Evolutionary conservation across 1,140 invertebrate species (phyloP).

Genomic region (Ceratosolen fusciceps): DNA sequence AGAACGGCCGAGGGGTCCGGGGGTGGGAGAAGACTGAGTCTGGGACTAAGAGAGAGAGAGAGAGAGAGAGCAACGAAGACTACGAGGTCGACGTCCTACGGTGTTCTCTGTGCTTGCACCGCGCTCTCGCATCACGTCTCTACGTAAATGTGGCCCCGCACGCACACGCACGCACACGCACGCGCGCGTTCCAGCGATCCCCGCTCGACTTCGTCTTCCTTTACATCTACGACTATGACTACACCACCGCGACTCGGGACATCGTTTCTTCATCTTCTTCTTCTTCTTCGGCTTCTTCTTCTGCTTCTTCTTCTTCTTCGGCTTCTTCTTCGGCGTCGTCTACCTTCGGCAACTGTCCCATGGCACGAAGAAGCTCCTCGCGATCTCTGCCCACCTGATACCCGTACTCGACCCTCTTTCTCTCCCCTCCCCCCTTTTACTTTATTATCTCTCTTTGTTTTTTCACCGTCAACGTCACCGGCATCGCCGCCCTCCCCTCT

Average conservation of each 20-base stretch:
- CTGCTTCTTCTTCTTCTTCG: conserved; percentile 18
- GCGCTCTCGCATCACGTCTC: conserved; percentile 28
- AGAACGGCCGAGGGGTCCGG: too few relatives aligned
- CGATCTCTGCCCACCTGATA: conserved; percentile 32
- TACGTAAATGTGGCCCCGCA: too few relatives aligned
- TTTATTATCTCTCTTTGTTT: too few relatives aligned
- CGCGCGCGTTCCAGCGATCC: too few relatives aligned
- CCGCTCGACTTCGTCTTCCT: conserved; percentile 21
- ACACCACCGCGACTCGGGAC: neutral
- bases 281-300: conserved; percentile 21
- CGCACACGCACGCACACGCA: too few relatives aligned
- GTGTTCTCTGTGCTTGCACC: neutral
- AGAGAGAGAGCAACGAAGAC: neutral
- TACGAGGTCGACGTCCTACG: conserved; percentile 34
- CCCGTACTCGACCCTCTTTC: neutral
- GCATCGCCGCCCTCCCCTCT: too few relatives aligned
- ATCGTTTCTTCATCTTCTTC: neutral
- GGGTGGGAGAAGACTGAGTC: neutral
- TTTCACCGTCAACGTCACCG: neutral
- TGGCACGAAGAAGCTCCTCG: conserved; percentile 14
- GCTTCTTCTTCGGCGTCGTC: neutral
- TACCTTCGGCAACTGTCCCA: neutral
- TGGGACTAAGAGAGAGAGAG: neutral
- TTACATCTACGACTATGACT: conserved; percentile 1
- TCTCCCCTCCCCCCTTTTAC: conserved; percentile 12